Evolutionary conservation across 2,888 invertebrate species (phyloP).

Genomic region (Ceraclea dissimilis): DNA sequence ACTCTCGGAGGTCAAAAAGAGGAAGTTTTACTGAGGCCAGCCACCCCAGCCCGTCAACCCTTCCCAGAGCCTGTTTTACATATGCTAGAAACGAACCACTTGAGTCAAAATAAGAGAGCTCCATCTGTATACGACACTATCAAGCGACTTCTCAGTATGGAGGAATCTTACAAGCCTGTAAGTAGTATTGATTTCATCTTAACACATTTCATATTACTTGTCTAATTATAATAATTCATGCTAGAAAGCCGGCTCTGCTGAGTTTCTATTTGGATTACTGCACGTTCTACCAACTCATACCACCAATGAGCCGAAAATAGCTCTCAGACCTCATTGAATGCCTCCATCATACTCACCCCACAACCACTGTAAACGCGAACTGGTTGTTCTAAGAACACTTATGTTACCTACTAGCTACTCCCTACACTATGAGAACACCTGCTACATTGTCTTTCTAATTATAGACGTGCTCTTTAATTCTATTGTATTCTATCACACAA

Average conservation of each 20-base stretch:
- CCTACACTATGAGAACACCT: too few relatives aligned
- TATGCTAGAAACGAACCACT: conserved; percentile 37
- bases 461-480: too few relatives aligned
- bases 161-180: conserved; percentile 49
- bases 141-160: conserved; percentile 48
- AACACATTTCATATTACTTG: background rate
- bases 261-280: background rate
- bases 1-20: conserved; percentile 52
- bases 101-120: conserved; percentile 30
- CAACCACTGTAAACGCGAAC: too few relatives aligned
- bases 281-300: background rate
- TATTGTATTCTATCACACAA: too few relatives aligned
- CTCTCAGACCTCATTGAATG: background rate
- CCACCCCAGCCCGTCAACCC: conserved; percentile 45
- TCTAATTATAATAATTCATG: background rate
- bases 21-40: conserved; percentile 54
- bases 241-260: background rate
- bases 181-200: conserved; percentile 40
- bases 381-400: background rate
- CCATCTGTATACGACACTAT: conserved; percentile 51
- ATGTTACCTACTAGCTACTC: background rate
- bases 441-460: too few relatives aligned
- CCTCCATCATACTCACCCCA: background rate
- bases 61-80: conserved; percentile 48
- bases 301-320: background rate